Base-by-base conservation (phyloP, 1,140 invertebrate genomes). In the Globodera ellingtonae region DNA sequence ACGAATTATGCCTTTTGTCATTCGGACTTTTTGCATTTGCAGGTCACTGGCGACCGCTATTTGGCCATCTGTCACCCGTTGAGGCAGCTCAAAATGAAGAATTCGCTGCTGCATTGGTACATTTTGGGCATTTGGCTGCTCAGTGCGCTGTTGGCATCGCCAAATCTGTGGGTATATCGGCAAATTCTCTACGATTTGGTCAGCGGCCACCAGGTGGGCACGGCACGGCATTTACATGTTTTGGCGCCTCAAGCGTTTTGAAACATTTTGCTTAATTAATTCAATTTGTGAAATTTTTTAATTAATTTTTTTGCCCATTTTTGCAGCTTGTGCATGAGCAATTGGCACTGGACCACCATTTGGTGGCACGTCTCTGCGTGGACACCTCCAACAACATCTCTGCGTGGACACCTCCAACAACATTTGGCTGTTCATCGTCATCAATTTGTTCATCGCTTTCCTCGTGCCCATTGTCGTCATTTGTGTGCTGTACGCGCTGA, bases 11-110 rank as follows among this genome's bases (percentile, higher is more conserved):
- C 35, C 35, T 35, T 35, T 35, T 35, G 35, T 35, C 35, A 35
- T 35, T 35, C 1, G 35, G 35, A 35, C 35, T 35, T 35, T 35
- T 35, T 35, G 35, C 35, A 35, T 62, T 13, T 62, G 18, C 56
- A 62, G 56, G 56, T 79, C 24, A 79, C 79, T 65, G 86, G 86
- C 56, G 87, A 89, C 75, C 78, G 86, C 50, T 88, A 89, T 65
- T 73, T 88, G 50, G 87, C 87, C 18, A 88, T 88, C 56, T 88
- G 87, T 72, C 87, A 88, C 56, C 87, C 88, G 10, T 79, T 88
- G 59, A 86, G 89, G 72, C 85, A 84, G 75, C 70, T 75, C 13
- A 75, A 69, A 56, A 81, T 75, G 82, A 81, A 85, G 35, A 78
- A 83, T 18, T 75, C 79, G 4, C 84, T 81, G 79, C 80, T 87